These are phyloP conservation scores for Metopolophium dirhodum DNA, from an alignment of 1,140 invertebrate species.

Conservation along the genomic window DNA sequence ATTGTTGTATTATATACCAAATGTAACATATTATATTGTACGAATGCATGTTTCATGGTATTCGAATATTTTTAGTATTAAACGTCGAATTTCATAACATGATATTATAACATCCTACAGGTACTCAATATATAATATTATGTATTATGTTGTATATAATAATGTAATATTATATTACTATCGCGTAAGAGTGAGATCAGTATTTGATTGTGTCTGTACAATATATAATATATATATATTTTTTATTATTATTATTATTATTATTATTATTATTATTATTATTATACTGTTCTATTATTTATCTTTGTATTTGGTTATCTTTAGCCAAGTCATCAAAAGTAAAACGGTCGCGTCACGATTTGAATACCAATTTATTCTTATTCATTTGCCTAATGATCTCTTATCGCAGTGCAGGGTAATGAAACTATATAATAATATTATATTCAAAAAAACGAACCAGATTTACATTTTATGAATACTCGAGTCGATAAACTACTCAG, in stretches of 20 bases:
- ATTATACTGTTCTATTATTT: neutral
- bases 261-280: too few relatives aligned
- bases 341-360: slow-evolving; percentile 24
- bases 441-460: slow-evolving; percentile 1
- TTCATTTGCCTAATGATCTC: slow-evolving; percentile 47
- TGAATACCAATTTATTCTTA: slow-evolving; percentile 47
- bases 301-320: slow-evolving; percentile 26
- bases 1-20: neutral
- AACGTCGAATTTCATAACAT: neutral
- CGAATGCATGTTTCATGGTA: neutral
- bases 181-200: neutral
- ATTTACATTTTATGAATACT: slow-evolving; percentile 31
- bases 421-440: slow-evolving; percentile 19
- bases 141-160: neutral
- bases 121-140: neutral
- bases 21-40: neutral
- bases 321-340: slow-evolving; percentile 17
- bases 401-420: slow-evolving; percentile 30
- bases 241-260: neutral
- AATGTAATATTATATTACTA: neutral
- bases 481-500: neutral
- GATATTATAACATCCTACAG: neutral
- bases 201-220: neutral
- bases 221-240: neutral
- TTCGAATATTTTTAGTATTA: neutral